phyloP scores from a whole-genome alignment of 1,140 invertebrate species.

The Latrodectus geometricus region DNA sequence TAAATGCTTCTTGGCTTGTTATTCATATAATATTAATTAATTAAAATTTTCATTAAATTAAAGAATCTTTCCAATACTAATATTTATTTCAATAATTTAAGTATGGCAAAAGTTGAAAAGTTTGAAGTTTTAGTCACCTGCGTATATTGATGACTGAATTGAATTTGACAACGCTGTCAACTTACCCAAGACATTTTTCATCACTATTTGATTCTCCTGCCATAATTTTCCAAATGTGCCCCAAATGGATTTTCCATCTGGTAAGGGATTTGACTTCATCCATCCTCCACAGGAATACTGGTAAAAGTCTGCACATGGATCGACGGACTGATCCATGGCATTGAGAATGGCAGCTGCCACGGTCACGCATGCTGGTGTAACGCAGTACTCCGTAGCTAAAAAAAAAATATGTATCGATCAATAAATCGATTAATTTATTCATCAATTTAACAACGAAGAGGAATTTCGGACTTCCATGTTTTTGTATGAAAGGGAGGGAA shows the following conservation, averaged over 20 bases:
- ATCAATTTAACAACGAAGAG: too few species aligned
- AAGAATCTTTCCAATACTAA: too few species aligned
- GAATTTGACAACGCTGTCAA: neutral
- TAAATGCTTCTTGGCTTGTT: too few species aligned
- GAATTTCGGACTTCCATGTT: too few species aligned
- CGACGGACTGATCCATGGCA: conserved; percentile 81
- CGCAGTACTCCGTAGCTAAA: conserved; percentile 72
- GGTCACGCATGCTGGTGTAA: conserved; percentile 86
- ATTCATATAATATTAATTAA: too few species aligned
- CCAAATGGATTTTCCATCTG: conserved; percentile 89
- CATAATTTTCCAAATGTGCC: conserved; percentile 94
- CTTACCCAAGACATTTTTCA: conserved; percentile 85
- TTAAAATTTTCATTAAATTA: too few species aligned
- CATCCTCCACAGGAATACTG: conserved; percentile 93
- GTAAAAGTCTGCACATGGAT: conserved; percentile 97
- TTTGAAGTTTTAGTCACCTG: too few species aligned
- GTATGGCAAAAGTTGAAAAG: too few species aligned
- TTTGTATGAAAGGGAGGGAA: too few species aligned
- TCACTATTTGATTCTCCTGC: conserved; percentile 91
- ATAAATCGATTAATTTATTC: neutral
- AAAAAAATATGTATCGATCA: neutral
- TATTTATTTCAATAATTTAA: too few species aligned
- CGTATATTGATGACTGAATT: too few species aligned
- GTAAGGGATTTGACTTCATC: conserved; percentile 91
- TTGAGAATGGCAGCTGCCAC: conserved; percentile 86